Conservation (phyloP, 2,888 invertebrate genomes). For the Dione vanillae region DNA sequence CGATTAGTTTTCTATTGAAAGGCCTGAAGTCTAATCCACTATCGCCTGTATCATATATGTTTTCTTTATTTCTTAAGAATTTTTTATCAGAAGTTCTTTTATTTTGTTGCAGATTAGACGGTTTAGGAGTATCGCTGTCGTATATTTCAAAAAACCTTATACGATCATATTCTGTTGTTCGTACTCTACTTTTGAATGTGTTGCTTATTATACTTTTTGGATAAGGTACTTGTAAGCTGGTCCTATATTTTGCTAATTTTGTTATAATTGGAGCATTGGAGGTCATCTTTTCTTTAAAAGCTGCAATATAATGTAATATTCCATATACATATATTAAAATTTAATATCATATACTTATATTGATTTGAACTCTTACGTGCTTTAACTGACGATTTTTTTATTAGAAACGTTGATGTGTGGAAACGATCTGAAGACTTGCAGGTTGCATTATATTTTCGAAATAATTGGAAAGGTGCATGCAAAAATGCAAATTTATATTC, state of each 20-base stretch:
- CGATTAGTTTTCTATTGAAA: conserved; percentile 38
- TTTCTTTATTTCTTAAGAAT: conserved; percentile 34
- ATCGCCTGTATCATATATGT: conserved; percentile 55
- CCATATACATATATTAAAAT: neutral
- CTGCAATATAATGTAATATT: neutral
- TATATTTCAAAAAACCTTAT: conserved; percentile 76
- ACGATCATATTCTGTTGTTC: conserved; percentile 58
- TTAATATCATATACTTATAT: neutral
- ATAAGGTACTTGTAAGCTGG: neutral
- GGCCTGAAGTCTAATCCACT: conserved; percentile 33
- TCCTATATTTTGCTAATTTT: neutral
- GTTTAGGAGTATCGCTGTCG: conserved; percentile 59
- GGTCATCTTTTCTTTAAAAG: neutral
- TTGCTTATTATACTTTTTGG: neutral
- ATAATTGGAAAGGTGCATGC: conserved; percentile 52
- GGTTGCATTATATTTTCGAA: conserved; percentile 51
- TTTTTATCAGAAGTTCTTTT: neutral
- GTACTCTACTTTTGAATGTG: conserved; percentile 32
- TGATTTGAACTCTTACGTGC: neutral
- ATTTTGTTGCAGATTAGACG: conserved; percentile 18
- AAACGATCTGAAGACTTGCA: conserved; percentile 37
- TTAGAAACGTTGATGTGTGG: neutral
- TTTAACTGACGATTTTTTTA: conserved; percentile 38
- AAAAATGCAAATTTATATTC: conserved; percentile 37
- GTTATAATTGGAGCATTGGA: neutral